These are phyloP conservation scores for Ichneumon xanthorius DNA, from an alignment of 2,888 invertebrate genomes.

Conservation along the genomic window DNA sequence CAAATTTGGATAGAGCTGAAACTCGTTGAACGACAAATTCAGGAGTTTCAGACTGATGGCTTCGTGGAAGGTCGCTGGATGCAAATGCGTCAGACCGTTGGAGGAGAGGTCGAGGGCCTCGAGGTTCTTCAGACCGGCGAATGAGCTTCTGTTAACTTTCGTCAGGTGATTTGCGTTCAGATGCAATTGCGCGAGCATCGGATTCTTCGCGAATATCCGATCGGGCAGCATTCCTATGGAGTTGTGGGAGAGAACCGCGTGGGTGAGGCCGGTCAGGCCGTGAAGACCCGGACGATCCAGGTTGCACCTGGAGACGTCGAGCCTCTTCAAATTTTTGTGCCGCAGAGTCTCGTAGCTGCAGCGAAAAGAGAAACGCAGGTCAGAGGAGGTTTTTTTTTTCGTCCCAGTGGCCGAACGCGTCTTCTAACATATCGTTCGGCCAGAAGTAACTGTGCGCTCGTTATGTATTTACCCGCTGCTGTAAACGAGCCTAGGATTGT, in stretches of 20 bases:
- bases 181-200: conserved; percentile 87
- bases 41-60: conserved; percentile 88
- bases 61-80: conserved; percentile 87
- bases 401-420: conserved; percentile 24
- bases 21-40: conserved; percentile 86
- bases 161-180: conserved; percentile 89
- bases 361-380: conserved; percentile 24
- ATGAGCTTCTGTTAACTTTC: conserved; percentile 87
- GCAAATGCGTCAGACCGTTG: conserved; percentile 88
- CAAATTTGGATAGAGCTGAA: conserved; percentile 74
- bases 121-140: conserved; percentile 87
- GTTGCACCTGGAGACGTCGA: conserved; percentile 80
- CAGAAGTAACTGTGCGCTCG: conserved; percentile 48
- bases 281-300: conserved; percentile 85
- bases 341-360: conserved; percentile 76
- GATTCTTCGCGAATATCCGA: conserved; percentile 88
- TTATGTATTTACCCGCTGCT: conserved; percentile 78
- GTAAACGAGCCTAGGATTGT: conserved; percentile 80
- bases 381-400: conserved; percentile 1
- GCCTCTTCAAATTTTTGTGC: conserved; percentile 77
- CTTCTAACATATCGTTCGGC: conserved; percentile 32
- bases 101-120: conserved; percentile 89
- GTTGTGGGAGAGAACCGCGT: conserved; percentile 88
- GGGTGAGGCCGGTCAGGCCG: conserved; percentile 88
- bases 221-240: conserved; percentile 87